Base-by-base conservation (phyloP, 2,113 vertebrate genomes). In the Cettia cetti region DNA sequence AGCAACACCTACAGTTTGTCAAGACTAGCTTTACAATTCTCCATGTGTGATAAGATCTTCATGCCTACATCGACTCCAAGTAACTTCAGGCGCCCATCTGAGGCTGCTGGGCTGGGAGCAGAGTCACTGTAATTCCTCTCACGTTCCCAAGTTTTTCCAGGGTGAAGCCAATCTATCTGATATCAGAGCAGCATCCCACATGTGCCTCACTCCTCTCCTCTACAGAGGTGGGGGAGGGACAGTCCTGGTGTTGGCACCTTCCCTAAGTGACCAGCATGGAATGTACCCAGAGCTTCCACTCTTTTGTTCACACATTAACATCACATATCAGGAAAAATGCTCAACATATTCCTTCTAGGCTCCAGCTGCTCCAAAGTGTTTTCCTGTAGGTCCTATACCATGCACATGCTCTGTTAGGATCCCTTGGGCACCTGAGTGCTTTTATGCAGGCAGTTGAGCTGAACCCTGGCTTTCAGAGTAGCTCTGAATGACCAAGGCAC, bases 241-340 rank as follows among this genome's bases (percentile, higher is more conserved):
- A 80, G 7, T 33, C 24, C 44, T 87, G 53, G 27, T 47, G 21
- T 9, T 61, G 30, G 50, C 74, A 84, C 21, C 33, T 81, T 70
- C 69, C 40, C 15, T n/a, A 26, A 69, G 11, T 26, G 53, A 56
- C 50, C 68, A 81, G 35, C 17, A n/a, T 4, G 22, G 40, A 35
- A 42, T 7, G 30, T 14, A 37, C 24, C 57, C 42, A 75, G 52
- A 18, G 28, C 27, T 64, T 83, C 40, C 40, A 10, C 37, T 65
- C 7, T 0, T 8, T 21, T 56, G 37, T n/a, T 81, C 50, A 74
- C 6, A 27, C 8, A 45, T 0, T 0, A 78, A 28, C 15, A 60
- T 19, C 45, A 53, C 6, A 20, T 2, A n/a, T 33, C n/a, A 59
- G 9, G 9, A 63, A 79, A 56, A 77, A 53, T 6, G 3, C 42